phyloP scores from a whole-genome alignment of 2,113 vertebrate species.

The Eolophus roseicapilla region DNA sequence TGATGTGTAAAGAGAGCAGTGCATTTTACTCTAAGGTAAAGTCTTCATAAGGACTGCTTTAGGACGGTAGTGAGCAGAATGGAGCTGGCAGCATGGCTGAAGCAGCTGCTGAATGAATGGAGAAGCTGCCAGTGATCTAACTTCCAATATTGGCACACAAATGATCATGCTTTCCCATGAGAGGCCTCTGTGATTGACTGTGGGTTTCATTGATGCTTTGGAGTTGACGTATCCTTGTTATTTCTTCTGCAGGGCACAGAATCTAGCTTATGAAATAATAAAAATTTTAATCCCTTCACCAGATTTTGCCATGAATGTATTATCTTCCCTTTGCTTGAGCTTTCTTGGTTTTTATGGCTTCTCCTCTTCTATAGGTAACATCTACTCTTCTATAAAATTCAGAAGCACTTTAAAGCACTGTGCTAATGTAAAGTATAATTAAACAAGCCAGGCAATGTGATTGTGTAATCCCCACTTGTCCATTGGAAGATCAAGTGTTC shows the following conservation, averaged over 20 bases:
- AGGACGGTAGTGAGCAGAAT: background rate
- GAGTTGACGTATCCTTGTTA: background rate
- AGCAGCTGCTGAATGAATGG: background rate
- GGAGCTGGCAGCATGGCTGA: background rate
- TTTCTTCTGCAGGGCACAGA: background rate
- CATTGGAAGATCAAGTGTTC: background rate
- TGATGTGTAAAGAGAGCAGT: background rate
- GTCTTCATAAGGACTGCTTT: background rate
- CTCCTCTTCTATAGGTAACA: background rate
- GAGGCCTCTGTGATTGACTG: background rate
- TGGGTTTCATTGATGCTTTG: background rate
- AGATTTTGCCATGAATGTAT: background rate
- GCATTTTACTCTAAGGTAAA: background rate
- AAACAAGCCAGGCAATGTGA: background rate
- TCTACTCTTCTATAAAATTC: background rate
- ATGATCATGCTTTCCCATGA: background rate
- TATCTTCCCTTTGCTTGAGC: background rate
- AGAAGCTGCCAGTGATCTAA: background rate
- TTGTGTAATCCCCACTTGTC: background rate
- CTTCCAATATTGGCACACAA: background rate
- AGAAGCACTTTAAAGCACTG: background rate
- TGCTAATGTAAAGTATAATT: background rate
- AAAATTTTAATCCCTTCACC: background rate
- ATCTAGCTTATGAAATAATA: background rate
- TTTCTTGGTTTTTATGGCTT: background rate